Base-by-base conservation (phyloP, 2,888 invertebrate genomes). In the Candidula unifasciata region DNA sequence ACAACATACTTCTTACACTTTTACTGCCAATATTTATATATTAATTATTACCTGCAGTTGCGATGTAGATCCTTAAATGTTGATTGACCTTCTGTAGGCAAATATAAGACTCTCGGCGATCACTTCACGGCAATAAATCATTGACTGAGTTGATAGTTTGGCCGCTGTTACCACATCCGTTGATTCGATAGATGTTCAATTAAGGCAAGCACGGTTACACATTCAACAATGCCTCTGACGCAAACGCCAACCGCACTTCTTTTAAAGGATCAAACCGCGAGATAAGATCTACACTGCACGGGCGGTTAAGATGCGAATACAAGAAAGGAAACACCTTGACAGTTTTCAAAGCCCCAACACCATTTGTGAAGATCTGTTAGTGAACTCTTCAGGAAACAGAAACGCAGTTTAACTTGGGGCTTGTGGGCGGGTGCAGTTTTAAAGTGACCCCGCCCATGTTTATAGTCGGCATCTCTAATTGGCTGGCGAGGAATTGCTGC, bases 271-370 rank as follows among this genome's bases (percentile, higher is more conserved):
- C n/a, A 52, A 73, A 27, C 73, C 73, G 35, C 73, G 44, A 35
- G 52, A 44, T 52, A 13, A 3, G 73, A 52, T 21, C 3, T 10
- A 73, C 24, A 52, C 73, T 13, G 13, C n/a, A 27, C 52, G 27
- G 33, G 2, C 13, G n/a, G 52, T 18, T 33, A 35, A 18, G n/a
- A 10, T 44, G 18, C 27, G 44, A 13, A 0, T 71, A 16, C 18
- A 71, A 71, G 71, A 71, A 73, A 13, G n/a, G n/a, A 44, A 73
- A 73, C 24, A 60, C n/a, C 2, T 73, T 52, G 73, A 73, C 44
- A 73, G 73, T 44, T 52, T 5, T 27, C 16, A n/a, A 44, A 73
- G 3, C 21, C n/a, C 18, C 3, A 24, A 21, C 21, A 60, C n/a
- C 21, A 5, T 24, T 21, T 24, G 24, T 24, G 24, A n/a, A 73